Percentiles rank a stretch among this genome's conserved stretches.
These are phyloP conservation scores for Nycticebus coucang DNA, from an alignment of 2,113 vertebrate species.

Conservation along the genomic window DNA sequence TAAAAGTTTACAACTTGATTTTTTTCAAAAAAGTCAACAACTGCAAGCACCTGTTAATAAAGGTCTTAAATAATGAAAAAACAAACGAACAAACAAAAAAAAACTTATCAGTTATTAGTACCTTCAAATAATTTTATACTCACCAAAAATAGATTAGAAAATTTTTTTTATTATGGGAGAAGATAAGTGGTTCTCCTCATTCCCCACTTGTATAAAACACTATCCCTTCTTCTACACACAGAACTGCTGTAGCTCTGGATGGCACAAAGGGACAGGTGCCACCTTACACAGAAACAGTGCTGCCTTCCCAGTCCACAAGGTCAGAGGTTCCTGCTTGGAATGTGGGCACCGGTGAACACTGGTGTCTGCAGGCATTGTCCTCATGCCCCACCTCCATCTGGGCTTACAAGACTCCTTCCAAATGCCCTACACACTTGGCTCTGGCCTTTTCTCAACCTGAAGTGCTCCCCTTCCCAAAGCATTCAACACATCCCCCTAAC, in stretches of 20 bases:
- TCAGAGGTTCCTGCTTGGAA: background rate
- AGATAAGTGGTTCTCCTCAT: background rate
- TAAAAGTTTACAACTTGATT: no score
- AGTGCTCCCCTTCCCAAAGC: background rate
- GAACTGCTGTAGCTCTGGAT: accelerated
- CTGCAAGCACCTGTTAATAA: no score
- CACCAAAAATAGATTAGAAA: background rate
- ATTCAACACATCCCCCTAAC: no score
- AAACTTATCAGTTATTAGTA: background rate
- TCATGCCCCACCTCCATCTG: background rate
- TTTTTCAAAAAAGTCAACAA: no score
- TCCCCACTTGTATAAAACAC: background rate
- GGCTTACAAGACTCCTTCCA: background rate
- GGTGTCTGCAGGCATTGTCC: background rate
- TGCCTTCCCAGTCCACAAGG: accelerated
- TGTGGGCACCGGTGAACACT: accelerated
- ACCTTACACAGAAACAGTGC: background rate
- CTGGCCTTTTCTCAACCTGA: background rate
- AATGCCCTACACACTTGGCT: accelerated
- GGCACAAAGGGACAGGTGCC: no score
- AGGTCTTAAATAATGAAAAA: no score
- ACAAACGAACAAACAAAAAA: no score
- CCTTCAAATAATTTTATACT: background rate
- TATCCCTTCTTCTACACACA: accelerated
- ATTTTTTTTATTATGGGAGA: background rate